A percentile compares a stretch with the other conserved stretches of the same genome.
Evolutionary conservation across 2,797 vertebrate genomes (phyloP).

Genomic region (Oophaga sylvatica): DNA sequence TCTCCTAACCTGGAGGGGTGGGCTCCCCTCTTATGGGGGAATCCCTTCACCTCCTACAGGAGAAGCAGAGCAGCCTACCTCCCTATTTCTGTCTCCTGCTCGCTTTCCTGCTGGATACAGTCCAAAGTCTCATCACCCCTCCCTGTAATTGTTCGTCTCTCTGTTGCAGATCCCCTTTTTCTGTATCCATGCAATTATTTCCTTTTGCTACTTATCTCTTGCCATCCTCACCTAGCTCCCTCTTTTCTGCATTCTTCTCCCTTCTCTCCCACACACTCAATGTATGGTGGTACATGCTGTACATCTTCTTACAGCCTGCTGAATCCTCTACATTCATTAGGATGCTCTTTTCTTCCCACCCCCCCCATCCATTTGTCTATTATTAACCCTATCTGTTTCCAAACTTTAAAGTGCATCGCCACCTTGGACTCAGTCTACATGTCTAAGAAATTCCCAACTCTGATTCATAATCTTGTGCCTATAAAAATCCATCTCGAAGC

Average conservation of each 20-base stretch:
- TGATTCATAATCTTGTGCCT: background rate
- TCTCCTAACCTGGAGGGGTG: slow-evolving; percentile 27
- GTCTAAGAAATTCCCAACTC: background rate
- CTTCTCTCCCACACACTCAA: slow-evolving; percentile 33
- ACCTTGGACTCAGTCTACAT: background rate
- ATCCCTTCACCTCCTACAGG: slow-evolving; percentile 43
- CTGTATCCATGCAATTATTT: slow-evolving; percentile 40
- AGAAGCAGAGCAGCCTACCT: background rate
- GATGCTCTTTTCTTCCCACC: background rate
- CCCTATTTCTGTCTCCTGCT: slow-evolving; percentile 7
- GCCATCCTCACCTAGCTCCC: slow-evolving; percentile 28
- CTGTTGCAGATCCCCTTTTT: slow-evolving; percentile 15
- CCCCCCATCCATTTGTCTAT: background rate
- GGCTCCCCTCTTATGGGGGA: slow-evolving; percentile 35
- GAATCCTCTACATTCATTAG: background rate
- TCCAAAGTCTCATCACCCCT: slow-evolving; percentile 46
- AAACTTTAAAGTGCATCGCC: background rate
- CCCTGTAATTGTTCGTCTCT: slow-evolving; percentile 34
- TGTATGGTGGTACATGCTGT: background rate
- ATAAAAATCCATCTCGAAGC: background rate
- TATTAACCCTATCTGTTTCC: background rate
- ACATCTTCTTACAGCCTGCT: background rate
- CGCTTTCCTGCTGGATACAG: slow-evolving; percentile 22
- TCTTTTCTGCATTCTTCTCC: slow-evolving; percentile 21
- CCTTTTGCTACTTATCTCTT: slow-evolving; percentile 23